Evolutionary conservation across 2,888 invertebrate species (phyloP).

Genomic region (Rhamnusium bicolor): DNA sequence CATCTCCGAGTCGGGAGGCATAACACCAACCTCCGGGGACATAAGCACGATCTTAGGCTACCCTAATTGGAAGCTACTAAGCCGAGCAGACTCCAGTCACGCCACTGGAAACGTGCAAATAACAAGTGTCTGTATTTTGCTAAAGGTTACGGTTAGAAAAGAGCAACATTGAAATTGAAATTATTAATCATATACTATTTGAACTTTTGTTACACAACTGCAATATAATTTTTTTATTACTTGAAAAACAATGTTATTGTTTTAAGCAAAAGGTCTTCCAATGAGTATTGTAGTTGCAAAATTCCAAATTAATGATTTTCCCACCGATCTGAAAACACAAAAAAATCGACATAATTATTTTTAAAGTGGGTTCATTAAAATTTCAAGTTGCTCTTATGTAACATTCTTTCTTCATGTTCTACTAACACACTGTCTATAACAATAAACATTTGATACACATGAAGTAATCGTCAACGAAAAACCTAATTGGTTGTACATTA

Average conservation of each 20-base stretch:
- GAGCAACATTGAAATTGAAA: neutral
- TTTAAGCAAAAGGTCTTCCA: neutral
- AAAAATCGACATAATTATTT: slow-evolving; percentile 13
- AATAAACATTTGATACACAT: slow-evolving; percentile 34
- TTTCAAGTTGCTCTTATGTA: slow-evolving; percentile 17
- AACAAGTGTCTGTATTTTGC: too few species aligned
- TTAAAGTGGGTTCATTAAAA: slow-evolving; percentile 25
- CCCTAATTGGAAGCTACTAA: too few species aligned
- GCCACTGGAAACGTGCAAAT: too few species aligned
- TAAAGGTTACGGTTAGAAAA: neutral
- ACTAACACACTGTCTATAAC: slow-evolving; percentile 25
- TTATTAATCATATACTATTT: slow-evolving; percentile 1
- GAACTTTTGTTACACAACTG: neutral
- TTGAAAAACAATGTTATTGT: slow-evolving; percentile 5
- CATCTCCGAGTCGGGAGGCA: too few species aligned
- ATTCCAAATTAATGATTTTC: slow-evolving; percentile 18
- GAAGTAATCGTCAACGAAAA: slow-evolving; percentile 32
- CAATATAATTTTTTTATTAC: neutral
- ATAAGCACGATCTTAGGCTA: too few species aligned
- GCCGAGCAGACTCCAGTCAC: too few species aligned
- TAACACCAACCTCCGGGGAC: too few species aligned
- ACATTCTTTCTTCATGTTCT: slow-evolving; percentile 22
- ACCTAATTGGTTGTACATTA: slow-evolving; percentile 28
- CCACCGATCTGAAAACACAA: slow-evolving; percentile 17
- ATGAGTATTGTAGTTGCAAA: neutral